phyloP scores from a whole-genome alignment of 2,797 vertebrate genomes.

The Lepilemur septentrionalis region DNA sequence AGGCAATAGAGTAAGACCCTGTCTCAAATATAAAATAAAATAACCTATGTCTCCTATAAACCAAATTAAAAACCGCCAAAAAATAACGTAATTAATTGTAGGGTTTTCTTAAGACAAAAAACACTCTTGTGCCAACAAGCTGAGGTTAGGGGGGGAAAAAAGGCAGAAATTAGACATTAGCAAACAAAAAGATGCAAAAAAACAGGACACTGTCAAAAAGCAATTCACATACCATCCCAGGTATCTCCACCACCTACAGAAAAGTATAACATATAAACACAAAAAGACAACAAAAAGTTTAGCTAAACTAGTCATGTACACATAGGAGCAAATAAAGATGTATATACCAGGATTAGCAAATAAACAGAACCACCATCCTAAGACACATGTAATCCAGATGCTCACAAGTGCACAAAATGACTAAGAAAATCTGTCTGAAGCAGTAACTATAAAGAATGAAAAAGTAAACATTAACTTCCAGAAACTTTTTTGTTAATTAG shows the following conservation, averaged over 20 bases:
- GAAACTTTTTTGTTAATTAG: not conserved
- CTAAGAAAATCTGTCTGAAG: not conserved
- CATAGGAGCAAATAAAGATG: not conserved
- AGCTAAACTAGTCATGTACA: constrained; percentile 75
- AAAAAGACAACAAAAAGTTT: constrained; percentile 74
- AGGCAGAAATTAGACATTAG: constrained; percentile 83
- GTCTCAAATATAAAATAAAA: not conserved
- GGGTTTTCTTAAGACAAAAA: not conserved
- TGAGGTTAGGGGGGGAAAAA: constrained; percentile 79
- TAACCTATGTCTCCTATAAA: not conserved
- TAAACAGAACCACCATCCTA: not conserved
- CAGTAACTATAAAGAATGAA: not conserved
- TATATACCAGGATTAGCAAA: constrained; percentile 40
- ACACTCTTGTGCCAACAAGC: constrained; percentile 85
- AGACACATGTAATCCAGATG: not conserved
- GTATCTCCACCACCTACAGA: constrained; percentile 89
- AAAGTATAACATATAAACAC: constrained; percentile 83
- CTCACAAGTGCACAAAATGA: not conserved
- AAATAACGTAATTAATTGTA: constrained; percentile 8
- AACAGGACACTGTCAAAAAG: constrained; percentile 78
- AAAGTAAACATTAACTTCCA: constrained; percentile 58
- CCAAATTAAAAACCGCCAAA: not conserved
- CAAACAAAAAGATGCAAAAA: constrained; percentile 77
- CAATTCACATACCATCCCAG: constrained; percentile 91
- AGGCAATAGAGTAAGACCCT: not conserved